phyloP scores from a whole-genome alignment of 2,797 vertebrate genomes.

The Apodemus agrarius region DNA sequence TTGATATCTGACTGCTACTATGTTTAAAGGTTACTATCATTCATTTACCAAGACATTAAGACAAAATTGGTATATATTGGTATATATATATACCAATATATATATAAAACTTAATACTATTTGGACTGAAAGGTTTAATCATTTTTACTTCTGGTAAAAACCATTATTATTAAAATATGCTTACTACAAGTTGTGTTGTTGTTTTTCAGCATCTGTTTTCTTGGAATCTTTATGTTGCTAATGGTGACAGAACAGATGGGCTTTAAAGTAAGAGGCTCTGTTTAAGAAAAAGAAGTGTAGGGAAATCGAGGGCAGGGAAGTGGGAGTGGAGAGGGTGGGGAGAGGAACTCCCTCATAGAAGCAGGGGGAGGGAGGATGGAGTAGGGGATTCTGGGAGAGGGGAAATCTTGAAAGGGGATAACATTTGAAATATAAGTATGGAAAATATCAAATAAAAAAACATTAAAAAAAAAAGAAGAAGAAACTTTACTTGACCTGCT shows the following conservation, averaged over 20 bases:
- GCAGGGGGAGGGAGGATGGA: too few species aligned
- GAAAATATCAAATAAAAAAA: too few species aligned
- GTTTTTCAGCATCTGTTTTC: not conserved
- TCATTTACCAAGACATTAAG: not conserved
- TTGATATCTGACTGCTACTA: not conserved
- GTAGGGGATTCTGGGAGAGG: too few species aligned
- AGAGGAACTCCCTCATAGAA: too few species aligned
- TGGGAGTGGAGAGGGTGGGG: too few species aligned
- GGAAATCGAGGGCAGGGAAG: too few species aligned
- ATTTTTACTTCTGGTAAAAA: not conserved
- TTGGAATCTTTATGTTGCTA: not conserved
- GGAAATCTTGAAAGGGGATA: too few species aligned
- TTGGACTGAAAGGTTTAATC: not conserved
- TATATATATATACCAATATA: too few species aligned
- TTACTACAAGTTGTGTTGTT: not conserved
- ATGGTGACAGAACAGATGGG: not conserved
- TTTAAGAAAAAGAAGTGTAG: too few species aligned
- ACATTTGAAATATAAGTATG: too few species aligned
- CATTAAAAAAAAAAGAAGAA: too few species aligned
- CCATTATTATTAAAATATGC: not conserved
- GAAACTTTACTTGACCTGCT: not conserved
- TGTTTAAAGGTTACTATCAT: not conserved
- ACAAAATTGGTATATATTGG: not conserved
- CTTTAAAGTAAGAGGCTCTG: too few species aligned
- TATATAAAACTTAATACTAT: not conserved